Evolutionary conservation across 2,113 vertebrate species (phyloP), one percentile per base, ranked within the genome.

Genomic region (Columbina picui): DNA sequence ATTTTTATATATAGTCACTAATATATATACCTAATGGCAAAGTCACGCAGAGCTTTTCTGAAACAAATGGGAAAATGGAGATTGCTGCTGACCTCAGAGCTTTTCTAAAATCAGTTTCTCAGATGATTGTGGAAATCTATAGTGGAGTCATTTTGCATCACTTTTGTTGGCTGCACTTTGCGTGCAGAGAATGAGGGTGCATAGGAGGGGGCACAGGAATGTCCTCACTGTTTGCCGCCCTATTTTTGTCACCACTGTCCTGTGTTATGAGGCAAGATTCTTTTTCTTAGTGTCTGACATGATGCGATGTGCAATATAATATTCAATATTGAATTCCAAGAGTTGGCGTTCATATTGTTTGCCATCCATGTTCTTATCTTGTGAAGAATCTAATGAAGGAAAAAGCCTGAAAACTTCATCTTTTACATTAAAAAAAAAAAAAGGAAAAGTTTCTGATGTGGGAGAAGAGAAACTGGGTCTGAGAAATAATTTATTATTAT

Each of bases 1-100:
- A 29, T 59, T 56, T 92, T 88, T 94, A 69, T 94, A 53, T 69
- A 14, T 41, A 47, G 61, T 57, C 55, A 8, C 75, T 80, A 74
- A 83, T 85, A 83, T 20, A 36, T 49, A 15, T 61, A 39, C 53
- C 20, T 67, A 75, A 74, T 12, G 71, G 38, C 78, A 69, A 64
- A 64, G 65, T 20, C 80, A 64, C 38, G 61, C 30, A 49, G 36
- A 41, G 68, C 39, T 68, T 87, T 81, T 39, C 59, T 78, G 69
- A 89, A 92, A 26, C 43, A 86, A 96, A 92, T 56, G 68, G 79
- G 59, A 75, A 80, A 84, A 94, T n/a, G 52, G 80, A 93, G 88
- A 78, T 78, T 79, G 53, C 43, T 93, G 73, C 92, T 87, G 86
- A 93, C 85, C 39, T 92, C 81, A 34, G 88, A 94, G 71, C 25